Evolutionary conservation across 2,888 invertebrate species (phyloP).

Genomic region (Drosophila borborema): DNA sequence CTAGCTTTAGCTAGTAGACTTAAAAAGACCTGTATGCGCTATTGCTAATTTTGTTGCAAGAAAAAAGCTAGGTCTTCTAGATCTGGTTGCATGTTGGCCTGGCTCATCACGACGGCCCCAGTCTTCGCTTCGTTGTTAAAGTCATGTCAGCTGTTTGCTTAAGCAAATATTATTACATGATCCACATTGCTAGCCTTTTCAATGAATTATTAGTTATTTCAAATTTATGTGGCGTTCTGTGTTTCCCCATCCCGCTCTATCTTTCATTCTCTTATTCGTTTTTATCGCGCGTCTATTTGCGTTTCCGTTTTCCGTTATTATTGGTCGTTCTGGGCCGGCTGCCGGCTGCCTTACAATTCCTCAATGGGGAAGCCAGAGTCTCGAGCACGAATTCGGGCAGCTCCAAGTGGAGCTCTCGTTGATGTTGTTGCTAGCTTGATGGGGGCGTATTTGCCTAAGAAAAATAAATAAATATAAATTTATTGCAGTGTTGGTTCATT

Average conservation of each 20-base stretch:
- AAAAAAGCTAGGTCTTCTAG: background rate
- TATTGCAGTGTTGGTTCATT: constrained; percentile 68
- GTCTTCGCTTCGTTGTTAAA: constrained; percentile 30
- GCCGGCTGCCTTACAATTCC: constrained; percentile 50
- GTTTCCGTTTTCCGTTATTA: constrained; percentile 73
- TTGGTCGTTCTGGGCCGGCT: constrained; percentile 48
- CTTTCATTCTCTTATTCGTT: constrained; percentile 22
- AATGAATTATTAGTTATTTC: constrained; percentile 74
- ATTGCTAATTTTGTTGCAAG: too few relatives aligned
- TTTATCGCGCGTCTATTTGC: constrained; percentile 76
- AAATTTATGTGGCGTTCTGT: constrained; percentile 68
- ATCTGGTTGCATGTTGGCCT: constrained; percentile 14
- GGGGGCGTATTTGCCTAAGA: constrained; percentile 77
- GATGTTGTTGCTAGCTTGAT: constrained; percentile 35
- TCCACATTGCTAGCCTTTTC: constrained; percentile 45
- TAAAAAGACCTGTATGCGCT: background rate
- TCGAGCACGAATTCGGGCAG: constrained; percentile 36
- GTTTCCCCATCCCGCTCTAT: constrained; percentile 8
- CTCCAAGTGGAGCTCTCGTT: constrained; percentile 20
- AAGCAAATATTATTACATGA: constrained; percentile 76
- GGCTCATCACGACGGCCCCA: background rate
- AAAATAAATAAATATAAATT: constrained; percentile 80
- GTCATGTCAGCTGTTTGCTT: constrained; percentile 73
- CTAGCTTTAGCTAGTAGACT: background rate
- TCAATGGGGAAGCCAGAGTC: constrained; percentile 44